Conservation (phyloP, 2,113 vertebrate genomes). For the Noctilio leporinus region DNA sequence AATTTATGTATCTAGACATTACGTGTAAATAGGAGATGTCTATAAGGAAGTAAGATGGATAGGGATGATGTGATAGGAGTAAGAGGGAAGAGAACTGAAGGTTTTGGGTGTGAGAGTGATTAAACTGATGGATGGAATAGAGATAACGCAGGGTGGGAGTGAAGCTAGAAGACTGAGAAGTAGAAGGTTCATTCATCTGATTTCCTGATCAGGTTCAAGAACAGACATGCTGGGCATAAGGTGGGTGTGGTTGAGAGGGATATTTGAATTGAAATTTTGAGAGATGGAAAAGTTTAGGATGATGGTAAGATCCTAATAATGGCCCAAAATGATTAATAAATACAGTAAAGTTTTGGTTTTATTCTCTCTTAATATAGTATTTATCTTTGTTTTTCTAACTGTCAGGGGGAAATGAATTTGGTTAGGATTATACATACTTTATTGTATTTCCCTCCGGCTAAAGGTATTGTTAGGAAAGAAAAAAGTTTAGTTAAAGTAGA, state of each 20-base stretch:
- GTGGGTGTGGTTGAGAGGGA: background rate
- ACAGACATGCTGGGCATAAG: background rate
- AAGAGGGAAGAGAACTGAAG: background rate
- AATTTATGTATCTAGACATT: background rate
- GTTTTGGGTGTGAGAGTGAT: background rate
- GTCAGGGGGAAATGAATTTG: background rate
- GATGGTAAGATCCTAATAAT: background rate
- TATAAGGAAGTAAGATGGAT: background rate
- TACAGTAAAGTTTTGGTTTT: background rate
- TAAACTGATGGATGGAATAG: background rate
- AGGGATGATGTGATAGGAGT: background rate
- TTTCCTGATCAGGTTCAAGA: background rate
- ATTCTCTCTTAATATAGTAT: background rate
- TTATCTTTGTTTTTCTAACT: background rate
- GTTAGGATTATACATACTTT: background rate
- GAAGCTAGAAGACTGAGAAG: background rate
- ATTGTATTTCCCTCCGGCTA: background rate
- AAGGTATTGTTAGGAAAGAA: background rate
- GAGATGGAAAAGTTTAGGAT: background rate
- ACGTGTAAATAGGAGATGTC: background rate
- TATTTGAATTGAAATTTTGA: background rate
- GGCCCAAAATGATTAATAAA: background rate
- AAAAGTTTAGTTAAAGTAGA: background rate
- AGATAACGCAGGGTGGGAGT: background rate
- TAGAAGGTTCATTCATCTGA: background rate